Evolutionary conservation across 2,113 vertebrate genomes (phyloP).

Genomic region (Coptodon bakossiorum): DNA sequence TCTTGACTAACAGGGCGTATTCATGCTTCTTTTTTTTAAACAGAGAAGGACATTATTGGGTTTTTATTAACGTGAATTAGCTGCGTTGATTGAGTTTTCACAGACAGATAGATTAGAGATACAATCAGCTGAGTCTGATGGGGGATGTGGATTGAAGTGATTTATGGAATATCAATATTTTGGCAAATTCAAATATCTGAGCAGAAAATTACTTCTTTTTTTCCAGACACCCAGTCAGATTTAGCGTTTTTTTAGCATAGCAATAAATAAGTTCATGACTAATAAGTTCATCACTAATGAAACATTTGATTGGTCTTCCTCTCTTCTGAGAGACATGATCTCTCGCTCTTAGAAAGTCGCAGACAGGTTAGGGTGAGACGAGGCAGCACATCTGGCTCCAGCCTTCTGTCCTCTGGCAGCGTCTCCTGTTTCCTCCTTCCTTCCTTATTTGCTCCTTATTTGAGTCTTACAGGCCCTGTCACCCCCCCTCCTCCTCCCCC

Average conservation of each 20-base stretch:
- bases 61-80: conserved; percentile 35
- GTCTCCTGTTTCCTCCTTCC: background rate
- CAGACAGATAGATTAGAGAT: conserved; percentile 3
- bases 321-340: background rate
- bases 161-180: conserved; percentile 25
- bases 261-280: background rate
- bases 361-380: conserved; percentile 2
- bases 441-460: conserved; percentile 1
- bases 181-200: background rate
- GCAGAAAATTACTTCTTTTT: background rate
- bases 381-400: conserved; percentile 36
- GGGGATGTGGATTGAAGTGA: background rate
- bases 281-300: background rate
- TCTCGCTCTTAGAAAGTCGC: background rate
- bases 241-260: background rate
- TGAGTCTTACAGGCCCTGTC: background rate
- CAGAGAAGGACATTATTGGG: conserved; percentile 34
- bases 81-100: conserved; percentile 9
- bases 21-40: background rate
- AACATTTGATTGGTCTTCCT: background rate
- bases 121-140: conserved; percentile 13
- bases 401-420: background rate
- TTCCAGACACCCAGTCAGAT: background rate
- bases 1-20: conserved; percentile 13
- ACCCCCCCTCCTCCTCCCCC: background rate